phyloP scores from a whole-genome alignment of 2,797 vertebrate genomes.

The Natrix natrix region DNA sequence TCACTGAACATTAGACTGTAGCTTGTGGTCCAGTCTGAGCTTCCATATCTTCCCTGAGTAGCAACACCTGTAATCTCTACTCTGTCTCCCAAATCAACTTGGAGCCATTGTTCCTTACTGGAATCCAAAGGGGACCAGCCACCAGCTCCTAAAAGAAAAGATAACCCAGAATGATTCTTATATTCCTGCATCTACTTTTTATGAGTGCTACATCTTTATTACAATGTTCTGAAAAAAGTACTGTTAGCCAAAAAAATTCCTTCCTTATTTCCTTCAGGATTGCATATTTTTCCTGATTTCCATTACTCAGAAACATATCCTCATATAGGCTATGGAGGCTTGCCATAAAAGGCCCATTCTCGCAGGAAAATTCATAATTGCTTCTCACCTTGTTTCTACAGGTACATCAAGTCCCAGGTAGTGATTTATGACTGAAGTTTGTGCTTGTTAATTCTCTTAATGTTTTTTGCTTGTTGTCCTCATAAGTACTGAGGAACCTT shows the following conservation, averaged over 20 bases:
- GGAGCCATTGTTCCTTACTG: slow-evolving; percentile 84
- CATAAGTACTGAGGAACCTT: background rate
- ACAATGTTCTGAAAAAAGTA: background rate
- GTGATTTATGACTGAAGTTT: background rate
- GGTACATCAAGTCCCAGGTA: background rate
- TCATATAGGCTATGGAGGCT: background rate
- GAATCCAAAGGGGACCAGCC: slow-evolving; percentile 87
- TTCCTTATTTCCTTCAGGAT: background rate
- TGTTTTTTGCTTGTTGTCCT: background rate
- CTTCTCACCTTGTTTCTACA: background rate
- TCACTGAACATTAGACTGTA: slow-evolving; percentile 91
- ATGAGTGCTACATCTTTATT: background rate
- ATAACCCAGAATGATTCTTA: slow-evolving; percentile 1
- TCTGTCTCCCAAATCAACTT: slow-evolving; percentile 86
- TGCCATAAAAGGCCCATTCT: background rate
- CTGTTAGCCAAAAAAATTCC: background rate
- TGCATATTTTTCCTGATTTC: background rate
- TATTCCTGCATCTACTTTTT: background rate
- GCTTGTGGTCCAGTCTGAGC: slow-evolving; percentile 89
- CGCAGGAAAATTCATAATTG: background rate
- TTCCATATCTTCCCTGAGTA: slow-evolving; percentile 87
- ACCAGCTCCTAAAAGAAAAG: slow-evolving; percentile 79
- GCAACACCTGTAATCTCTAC: slow-evolving; percentile 83
- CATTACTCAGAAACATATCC: background rate
- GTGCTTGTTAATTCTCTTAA: background rate